Evolutionary conservation across 2,797 vertebrate species (phyloP).

Genomic region (Lates japonicus): DNA sequence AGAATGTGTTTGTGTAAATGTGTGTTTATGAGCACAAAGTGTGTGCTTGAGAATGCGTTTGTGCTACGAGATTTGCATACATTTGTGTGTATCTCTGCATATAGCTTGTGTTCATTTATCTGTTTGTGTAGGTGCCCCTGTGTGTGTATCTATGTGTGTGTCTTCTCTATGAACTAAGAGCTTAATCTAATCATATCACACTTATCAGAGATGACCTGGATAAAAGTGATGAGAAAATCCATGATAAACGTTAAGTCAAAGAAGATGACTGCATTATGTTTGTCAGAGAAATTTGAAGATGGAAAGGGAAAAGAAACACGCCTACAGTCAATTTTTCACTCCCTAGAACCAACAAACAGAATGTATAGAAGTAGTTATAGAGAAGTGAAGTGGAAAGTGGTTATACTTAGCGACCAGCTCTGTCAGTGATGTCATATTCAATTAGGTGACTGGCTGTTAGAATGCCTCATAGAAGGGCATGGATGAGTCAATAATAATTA

Average conservation of each 20-base stretch:
- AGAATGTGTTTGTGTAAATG: constrained; percentile 5
- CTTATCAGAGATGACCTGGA: constrained; percentile 54
- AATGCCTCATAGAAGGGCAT: background rate
- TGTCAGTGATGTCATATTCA: background rate
- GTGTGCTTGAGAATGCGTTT: background rate
- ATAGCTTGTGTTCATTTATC: constrained; percentile 10
- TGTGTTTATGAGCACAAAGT: constrained; percentile 12
- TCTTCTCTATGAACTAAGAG: background rate
- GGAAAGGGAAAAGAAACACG: background rate
- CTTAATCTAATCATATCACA: constrained; percentile 41
- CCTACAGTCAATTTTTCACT: background rate
- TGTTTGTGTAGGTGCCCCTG: background rate
- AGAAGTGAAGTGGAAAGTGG: background rate
- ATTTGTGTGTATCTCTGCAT: constrained; percentile 21
- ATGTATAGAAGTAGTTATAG: background rate
- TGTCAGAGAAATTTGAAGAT: background rate
- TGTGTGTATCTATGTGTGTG: background rate
- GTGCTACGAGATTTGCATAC: constrained; percentile 36
- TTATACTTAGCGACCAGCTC: background rate
- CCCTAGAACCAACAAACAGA: background rate
- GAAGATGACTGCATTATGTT: background rate
- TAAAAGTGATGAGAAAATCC: constrained; percentile 37
- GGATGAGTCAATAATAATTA: constrained; percentile 1
- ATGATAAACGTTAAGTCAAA: constrained; percentile 4
- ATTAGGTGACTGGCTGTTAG: background rate